Conservation (phyloP, 1,140 invertebrate genomes). For the Diabrotica virgifera region DNA sequence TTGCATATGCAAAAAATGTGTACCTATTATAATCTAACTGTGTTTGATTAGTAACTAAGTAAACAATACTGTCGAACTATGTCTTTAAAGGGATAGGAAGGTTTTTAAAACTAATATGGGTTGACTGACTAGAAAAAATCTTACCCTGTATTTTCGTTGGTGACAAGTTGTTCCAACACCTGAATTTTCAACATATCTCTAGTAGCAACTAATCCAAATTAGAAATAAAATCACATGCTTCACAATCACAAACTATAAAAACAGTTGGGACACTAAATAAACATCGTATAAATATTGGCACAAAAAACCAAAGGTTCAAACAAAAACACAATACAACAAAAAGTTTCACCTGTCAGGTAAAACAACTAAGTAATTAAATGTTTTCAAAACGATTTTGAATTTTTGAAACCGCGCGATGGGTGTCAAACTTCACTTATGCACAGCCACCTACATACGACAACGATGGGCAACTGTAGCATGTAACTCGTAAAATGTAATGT, state of each 20-base stretch:
- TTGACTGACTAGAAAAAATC: neutral
- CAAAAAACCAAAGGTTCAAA: neutral
- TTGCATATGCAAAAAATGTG: too few relatives aligned
- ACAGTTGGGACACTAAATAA: slow-evolving; percentile 17
- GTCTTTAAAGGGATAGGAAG: too few relatives aligned
- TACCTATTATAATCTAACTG: too few relatives aligned
- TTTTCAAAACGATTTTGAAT: too few relatives aligned
- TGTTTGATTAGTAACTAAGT: too few relatives aligned
- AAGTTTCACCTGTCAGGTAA: too few relatives aligned
- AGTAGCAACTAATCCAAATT: slow-evolving; percentile 20
- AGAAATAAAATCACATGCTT: slow-evolving; percentile 9
- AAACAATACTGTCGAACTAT: too few relatives aligned
- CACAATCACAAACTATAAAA: slow-evolving; percentile 5
- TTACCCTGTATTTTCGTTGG: slow-evolving; percentile 42
- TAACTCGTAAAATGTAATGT: slow-evolving; percentile 14
- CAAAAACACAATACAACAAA: slow-evolving; percentile 9
- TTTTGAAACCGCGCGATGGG: neutral
- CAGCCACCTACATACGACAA: slow-evolving; percentile 25
- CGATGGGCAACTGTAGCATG: slow-evolving; percentile 24
- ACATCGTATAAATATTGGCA: neutral
- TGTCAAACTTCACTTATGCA: slow-evolving; percentile 9
- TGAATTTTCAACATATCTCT: slow-evolving; percentile 47
- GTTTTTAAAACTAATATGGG: too few relatives aligned
- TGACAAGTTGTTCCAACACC: slow-evolving; percentile 48
- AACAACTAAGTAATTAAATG: too few relatives aligned